Evolutionary conservation across 2,113 vertebrate genomes (phyloP).

Genomic region (Sphyrna mokarran): DNA sequence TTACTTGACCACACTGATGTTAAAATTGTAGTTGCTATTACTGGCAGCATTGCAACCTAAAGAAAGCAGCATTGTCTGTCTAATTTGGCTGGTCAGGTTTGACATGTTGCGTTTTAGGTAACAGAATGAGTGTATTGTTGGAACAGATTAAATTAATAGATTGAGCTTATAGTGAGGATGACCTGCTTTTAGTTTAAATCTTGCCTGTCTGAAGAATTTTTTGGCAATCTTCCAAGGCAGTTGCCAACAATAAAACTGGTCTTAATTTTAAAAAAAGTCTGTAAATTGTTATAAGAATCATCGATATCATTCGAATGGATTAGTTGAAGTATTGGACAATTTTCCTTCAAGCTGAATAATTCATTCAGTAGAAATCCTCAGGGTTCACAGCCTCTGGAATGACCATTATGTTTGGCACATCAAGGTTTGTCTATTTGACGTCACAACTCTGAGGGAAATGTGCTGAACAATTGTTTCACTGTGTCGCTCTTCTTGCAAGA

Average conservation of each 20-base stretch:
- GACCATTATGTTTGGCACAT: too few relatives aligned
- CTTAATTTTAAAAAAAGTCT: not conserved
- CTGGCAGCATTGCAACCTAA: not conserved
- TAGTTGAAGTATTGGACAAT: not conserved
- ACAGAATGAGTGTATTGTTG: not conserved
- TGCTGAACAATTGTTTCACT: not conserved
- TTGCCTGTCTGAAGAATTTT: not conserved
- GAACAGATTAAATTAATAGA: not conserved
- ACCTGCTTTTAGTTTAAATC: not conserved
- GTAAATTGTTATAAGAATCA: not conserved
- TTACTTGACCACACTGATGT: not conserved
- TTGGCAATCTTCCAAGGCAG: not conserved
- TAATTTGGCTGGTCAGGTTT: not conserved
- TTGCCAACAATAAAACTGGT: not conserved
- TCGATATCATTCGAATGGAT: not conserved
- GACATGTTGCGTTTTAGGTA: not conserved
- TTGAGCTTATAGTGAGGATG: not conserved
- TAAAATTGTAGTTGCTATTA: not conserved
- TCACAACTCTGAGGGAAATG: not conserved
- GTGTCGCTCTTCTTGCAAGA: not conserved
- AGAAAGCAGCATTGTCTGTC: not conserved
- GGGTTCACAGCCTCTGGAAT: not conserved
- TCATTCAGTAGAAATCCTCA: not conserved
- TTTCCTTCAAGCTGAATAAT: not conserved
- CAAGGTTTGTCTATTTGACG: not conserved